Evolutionary conservation across 2,113 vertebrate species (phyloP).

Genomic region (Ceyx melanurus): DNA sequence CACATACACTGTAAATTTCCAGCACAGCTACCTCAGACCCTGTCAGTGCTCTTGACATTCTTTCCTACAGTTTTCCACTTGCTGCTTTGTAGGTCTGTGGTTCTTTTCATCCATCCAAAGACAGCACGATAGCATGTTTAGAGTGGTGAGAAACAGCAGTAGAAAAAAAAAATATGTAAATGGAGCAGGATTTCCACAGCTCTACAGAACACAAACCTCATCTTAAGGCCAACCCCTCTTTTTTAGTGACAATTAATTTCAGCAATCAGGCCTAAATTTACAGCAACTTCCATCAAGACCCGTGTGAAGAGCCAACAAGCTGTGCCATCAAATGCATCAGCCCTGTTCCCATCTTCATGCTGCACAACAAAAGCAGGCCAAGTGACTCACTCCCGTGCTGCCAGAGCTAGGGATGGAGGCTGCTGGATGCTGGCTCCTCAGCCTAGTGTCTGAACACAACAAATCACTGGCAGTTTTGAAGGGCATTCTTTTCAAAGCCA

Average conservation of each 20-base stretch:
- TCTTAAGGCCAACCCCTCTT: neutral
- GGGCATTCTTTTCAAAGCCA: neutral
- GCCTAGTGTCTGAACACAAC: neutral
- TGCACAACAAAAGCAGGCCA: neutral
- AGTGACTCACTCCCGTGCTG: neutral
- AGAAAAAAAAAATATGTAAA: slow-evolving; percentile 25
- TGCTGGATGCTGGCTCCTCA: slow-evolving; percentile 20
- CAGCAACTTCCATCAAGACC: neutral
- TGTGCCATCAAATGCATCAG: neutral
- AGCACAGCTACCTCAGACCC: slow-evolving; percentile 41
- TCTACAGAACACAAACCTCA: neutral
- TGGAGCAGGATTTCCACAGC: slow-evolving; percentile 33
- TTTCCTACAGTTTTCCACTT: slow-evolving; percentile 42
- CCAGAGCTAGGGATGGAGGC: neutral
- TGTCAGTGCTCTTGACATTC: slow-evolving; percentile 24
- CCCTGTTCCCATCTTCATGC: neutral
- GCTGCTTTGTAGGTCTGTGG: slow-evolving; percentile 33
- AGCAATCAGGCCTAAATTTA: neutral
- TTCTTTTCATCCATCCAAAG: slow-evolving; percentile 32
- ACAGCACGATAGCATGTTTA: slow-evolving; percentile 16
- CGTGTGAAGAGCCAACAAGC: neutral
- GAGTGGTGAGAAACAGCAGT: slow-evolving; percentile 36
- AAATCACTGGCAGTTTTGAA: neutral
- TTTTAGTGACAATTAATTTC: neutral
- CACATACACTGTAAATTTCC: neutral